Base-by-base conservation (phyloP, 2,888 invertebrate genomes). In the Eubasilissa splendida region DNA sequence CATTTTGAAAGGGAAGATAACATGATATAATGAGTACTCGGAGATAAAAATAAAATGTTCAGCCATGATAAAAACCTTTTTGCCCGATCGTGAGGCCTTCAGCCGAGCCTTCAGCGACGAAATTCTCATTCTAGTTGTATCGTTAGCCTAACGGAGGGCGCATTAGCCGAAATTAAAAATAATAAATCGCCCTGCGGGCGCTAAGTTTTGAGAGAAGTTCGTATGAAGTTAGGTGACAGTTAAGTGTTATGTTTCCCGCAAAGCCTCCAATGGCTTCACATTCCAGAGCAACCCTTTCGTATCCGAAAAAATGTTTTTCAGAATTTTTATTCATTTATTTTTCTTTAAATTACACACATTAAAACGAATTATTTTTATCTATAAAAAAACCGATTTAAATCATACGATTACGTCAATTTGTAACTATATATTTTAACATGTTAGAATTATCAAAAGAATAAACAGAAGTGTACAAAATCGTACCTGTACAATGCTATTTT, bases 151-250 rank as follows among this genome's bases (percentile, higher is more conserved):
- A 63, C 33, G 33, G 33, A 63, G 63, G 42, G 63, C 22, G 8
- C 12, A 33, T 33, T 33, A 63, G 33, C 63, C 33, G 12, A 63
- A 63, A 63, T 63, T 63, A 63, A 63, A 33, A 63, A 63, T 63
- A 63, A 63, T 63, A 63, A 63, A 63, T 63, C 33, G 33, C 63
- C 63, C 63, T 22, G 74, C 50, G 74, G 50, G 63, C 12, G 63
- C 12, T 22, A 63, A 33, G 5, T 63, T 63, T 33, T 10, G 4
- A 63, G n/a, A 42, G 59, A 59, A n/a, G 56, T 74, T 60, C 74
- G 50, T 75, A n/a, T 75, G 59, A 50, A 60, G 74, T 75, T 75
- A 42, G 58, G 74, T 14, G 60, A 60, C 74, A 60, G 74, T 22
- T 22, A 50, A 75, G 74, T 75, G 59, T 60, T 58, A 75, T 75